Evolutionary conservation across 2,888 invertebrate species (phyloP).

Genomic region (Ormyrus pomaceus): DNA sequence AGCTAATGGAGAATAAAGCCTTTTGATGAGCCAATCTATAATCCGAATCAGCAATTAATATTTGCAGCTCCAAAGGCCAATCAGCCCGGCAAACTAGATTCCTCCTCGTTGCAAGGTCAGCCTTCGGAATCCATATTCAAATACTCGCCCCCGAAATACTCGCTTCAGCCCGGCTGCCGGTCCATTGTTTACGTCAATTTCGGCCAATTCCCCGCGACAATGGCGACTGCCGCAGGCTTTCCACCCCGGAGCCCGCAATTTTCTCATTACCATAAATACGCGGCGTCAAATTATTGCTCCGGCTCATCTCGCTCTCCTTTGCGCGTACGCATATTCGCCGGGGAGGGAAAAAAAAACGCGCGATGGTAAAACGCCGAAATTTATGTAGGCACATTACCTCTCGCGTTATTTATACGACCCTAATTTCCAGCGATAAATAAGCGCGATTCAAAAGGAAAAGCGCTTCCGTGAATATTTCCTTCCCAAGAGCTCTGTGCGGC

Average conservation of each 20-base stretch:
- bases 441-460: conserved; percentile 35
- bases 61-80: too few relatives aligned
- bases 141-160: too few relatives aligned
- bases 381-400: conserved; percentile 21
- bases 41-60: too few relatives aligned
- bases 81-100: too few relatives aligned
- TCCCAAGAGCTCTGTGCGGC: neutral
- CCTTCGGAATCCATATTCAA: too few relatives aligned
- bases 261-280: conserved; percentile 40
- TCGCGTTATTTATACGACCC: conserved; percentile 34
- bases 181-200: conserved; percentile 36
- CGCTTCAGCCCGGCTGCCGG: too few relatives aligned
- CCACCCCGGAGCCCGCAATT: neutral
- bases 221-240: neutral
- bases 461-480: conserved; percentile 47
- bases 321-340: neutral
- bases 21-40: too few relatives aligned
- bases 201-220: conserved; percentile 20
- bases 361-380: neutral
- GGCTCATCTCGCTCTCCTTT: neutral
- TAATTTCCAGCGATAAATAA: conserved; percentile 48
- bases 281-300: conserved; percentile 4
- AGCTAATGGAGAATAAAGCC: too few relatives aligned
- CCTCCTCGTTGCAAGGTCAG: too few relatives aligned
- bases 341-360: neutral